Percentiles rank a stretch among this genome's conserved stretches.
phyloP scores from a whole-genome alignment of 2,888 invertebrate genomes.

The Fabriciana adippe region DNA sequence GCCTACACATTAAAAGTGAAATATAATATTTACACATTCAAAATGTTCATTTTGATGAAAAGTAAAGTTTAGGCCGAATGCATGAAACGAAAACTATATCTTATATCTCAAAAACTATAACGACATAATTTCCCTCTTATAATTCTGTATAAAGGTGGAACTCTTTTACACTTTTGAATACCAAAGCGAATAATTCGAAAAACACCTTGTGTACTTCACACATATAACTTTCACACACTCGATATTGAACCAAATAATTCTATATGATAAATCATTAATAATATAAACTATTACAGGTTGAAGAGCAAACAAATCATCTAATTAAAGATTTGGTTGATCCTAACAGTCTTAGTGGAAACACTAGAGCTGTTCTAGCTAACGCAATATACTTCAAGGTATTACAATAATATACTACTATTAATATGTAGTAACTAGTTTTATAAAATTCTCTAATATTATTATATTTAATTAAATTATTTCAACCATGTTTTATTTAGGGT shows the following conservation, averaged over 20 bases:
- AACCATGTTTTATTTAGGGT: slow-evolving; percentile 62
- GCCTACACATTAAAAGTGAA: no score
- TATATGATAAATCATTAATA: background rate
- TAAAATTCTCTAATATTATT: background rate
- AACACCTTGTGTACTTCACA: no score
- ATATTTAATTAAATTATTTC: slow-evolving; percentile 1
- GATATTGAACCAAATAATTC: background rate
- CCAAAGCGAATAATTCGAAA: no score
- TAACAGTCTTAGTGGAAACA: slow-evolving; percentile 70
- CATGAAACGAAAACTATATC: no score
- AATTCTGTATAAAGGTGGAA: no score
- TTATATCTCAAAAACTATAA: no score
- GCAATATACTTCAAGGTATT: slow-evolving; percentile 91
- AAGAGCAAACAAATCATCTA: slow-evolving; percentile 66
- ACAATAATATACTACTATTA: no score
- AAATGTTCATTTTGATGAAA: no score
- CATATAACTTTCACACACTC: background rate
- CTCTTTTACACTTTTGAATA: no score
- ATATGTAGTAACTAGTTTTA: background rate
- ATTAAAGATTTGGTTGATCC: slow-evolving; percentile 83
- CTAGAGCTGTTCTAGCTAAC: slow-evolving; percentile 88
- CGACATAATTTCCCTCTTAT: no score
- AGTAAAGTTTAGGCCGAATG: no score
- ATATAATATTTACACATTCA: no score
- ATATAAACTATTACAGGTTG: slow-evolving; percentile 56